These are phyloP conservation scores for Clarias pachynema DNA, from an alignment of 2,797 vertebrate species.

Conservation along the genomic window DNA sequence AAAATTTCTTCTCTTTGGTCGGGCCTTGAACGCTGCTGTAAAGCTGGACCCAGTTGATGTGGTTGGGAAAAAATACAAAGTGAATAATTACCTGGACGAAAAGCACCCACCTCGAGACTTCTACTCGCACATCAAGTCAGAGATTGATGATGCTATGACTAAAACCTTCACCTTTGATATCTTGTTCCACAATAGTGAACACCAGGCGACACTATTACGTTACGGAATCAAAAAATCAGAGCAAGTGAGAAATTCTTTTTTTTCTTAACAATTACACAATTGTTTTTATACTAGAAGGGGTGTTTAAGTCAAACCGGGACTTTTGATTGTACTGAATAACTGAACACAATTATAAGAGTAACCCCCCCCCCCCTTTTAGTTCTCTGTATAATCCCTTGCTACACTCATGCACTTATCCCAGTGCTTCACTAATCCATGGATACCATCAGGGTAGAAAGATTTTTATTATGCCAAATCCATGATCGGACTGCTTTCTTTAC, in stretches of 20 bases:
- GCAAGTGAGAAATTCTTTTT: slow-evolving; percentile 63
- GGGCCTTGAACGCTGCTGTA: slow-evolving; percentile 73
- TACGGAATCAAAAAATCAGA: slow-evolving; percentile 78
- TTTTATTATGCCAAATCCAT: too few species aligned
- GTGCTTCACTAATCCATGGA: too few species aligned
- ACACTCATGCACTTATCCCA: too few species aligned
- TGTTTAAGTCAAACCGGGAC: too few species aligned
- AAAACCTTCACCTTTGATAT: slow-evolving; percentile 77
- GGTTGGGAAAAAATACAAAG: slow-evolving; percentile 74
- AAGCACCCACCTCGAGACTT: slow-evolving; percentile 70
- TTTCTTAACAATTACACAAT: neutral
- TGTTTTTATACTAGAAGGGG: neutral
- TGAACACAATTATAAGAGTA: too few species aligned
- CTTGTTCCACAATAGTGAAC: slow-evolving; percentile 82
- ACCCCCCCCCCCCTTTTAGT: too few species aligned
- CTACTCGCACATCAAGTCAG: slow-evolving; percentile 69
- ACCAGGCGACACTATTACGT: slow-evolving; percentile 77
- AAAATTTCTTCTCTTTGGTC: slow-evolving; percentile 72
- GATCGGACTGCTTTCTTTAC: too few species aligned
- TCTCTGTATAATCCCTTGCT: too few species aligned
- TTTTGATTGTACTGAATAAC: too few species aligned
- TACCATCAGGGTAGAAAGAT: too few species aligned
- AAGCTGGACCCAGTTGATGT: slow-evolving; percentile 76
- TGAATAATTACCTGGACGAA: slow-evolving; percentile 76
- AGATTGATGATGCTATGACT: slow-evolving; percentile 74